phyloP scores from a whole-genome alignment of 1,140 invertebrate genomes.

The Bombus polaris region DNA sequence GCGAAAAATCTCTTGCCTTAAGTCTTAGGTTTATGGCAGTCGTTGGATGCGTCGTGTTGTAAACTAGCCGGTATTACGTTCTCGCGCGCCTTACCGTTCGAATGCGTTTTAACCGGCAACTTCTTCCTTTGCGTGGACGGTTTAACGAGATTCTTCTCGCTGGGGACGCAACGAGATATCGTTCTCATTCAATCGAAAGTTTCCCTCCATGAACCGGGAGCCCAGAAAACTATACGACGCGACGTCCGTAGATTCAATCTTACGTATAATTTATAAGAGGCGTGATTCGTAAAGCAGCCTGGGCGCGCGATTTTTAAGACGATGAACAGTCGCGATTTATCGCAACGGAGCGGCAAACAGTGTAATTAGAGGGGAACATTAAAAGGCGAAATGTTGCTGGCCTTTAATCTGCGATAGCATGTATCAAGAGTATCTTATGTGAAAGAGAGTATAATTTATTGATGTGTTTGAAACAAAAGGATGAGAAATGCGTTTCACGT shows the following conservation, averaged over 20 bases:
- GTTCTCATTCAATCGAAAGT: slow-evolving; percentile 35
- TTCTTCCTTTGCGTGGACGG: neutral
- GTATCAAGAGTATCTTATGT: neutral
- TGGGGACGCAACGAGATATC: neutral
- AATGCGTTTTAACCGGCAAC: slow-evolving; percentile 35
- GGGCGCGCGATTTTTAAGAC: neutral
- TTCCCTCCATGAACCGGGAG: neutral
- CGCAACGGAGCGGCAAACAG: neutral
- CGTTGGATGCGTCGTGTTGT: slow-evolving; percentile 47
- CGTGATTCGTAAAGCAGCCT: neutral
- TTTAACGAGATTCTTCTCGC: slow-evolving; percentile 53
- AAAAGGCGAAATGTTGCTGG: no score
- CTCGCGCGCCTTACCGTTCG: slow-evolving; percentile 18
- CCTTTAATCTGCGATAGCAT: neutral
- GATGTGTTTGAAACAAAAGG: no score
- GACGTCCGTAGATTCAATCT: slow-evolving; percentile 7
- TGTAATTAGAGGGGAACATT: neutral
- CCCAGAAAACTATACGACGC: neutral
- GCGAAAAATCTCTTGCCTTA: slow-evolving; percentile 50
- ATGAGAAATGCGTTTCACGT: neutral
- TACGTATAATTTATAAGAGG: neutral
- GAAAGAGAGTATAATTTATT: neutral
- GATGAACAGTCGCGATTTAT: neutral
- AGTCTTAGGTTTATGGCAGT: slow-evolving; percentile 58
- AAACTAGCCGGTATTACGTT: slow-evolving; percentile 56